Evolutionary conservation across 2,113 vertebrate species (phyloP).

Genomic region (Rhinolophus ferrumequinum): DNA sequence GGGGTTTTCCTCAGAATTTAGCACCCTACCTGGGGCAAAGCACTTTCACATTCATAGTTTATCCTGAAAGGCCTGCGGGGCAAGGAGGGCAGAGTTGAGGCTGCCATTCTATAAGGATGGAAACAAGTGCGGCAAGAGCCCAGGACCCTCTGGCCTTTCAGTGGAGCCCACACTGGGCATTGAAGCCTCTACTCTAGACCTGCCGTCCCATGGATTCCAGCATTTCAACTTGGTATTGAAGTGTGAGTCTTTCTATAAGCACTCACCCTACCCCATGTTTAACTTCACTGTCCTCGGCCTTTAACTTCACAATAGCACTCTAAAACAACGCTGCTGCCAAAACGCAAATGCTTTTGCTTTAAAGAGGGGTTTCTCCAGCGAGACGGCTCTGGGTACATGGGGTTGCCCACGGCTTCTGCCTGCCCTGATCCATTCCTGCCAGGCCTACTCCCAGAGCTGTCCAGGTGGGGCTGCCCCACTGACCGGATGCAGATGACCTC

Average conservation of each 20-base stretch:
- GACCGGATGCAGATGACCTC: neutral
- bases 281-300: too few relatives aligned
- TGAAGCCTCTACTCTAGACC: neutral
- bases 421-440: neutral
- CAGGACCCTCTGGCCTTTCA: neutral
- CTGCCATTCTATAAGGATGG: neutral
- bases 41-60: neutral
- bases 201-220: neutral
- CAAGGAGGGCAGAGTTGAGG: neutral
- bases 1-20: neutral
- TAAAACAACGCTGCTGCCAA: neutral
- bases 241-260: too few relatives aligned
- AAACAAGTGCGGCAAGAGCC: neutral
- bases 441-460: neutral
- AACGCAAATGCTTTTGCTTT: neutral
- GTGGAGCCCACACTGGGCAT: neutral
- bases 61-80: neutral
- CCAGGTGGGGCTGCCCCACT: neutral
- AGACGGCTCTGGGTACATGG: neutral
- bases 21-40: fast-evolving
- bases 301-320: neutral
- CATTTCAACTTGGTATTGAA: neutral
- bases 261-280: neutral
- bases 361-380: neutral
- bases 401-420: fast-evolving